Evolutionary conservation across 2,113 vertebrate genomes (phyloP).

Genomic region (Paramisgurnus dabryanus): DNA sequence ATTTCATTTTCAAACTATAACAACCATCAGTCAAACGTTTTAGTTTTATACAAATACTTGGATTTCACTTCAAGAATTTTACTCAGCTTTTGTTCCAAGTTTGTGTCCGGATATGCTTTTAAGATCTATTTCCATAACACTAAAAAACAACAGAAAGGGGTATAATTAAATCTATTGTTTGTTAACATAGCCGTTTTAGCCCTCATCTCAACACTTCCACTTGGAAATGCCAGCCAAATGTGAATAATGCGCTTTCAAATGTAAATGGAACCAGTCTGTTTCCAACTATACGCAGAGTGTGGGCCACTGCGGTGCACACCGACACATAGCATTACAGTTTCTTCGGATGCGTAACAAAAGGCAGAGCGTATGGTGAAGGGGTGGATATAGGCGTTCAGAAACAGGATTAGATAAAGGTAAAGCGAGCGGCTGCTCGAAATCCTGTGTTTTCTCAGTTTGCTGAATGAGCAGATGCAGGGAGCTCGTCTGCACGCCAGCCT

Average conservation of each 20-base stretch:
- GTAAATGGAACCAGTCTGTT: slow-evolving; percentile 64
- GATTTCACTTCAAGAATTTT: background rate
- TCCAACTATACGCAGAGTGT: slow-evolving; percentile 58
- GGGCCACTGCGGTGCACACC: slow-evolving; percentile 53
- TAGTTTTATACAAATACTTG: background rate
- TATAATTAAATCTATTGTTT: slow-evolving; percentile 57
- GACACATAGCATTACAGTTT: slow-evolving; percentile 57
- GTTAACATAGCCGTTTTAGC: slow-evolving; percentile 58
- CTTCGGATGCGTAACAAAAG: slow-evolving; percentile 64
- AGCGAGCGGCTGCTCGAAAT: slow-evolving; percentile 67
- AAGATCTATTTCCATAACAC: slow-evolving; percentile 42
- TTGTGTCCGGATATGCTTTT: slow-evolving; percentile 6
- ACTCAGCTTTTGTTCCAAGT: slow-evolving; percentile 14
- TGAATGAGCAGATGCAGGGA: slow-evolving; percentile 75
- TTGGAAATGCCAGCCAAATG: slow-evolving; percentile 66
- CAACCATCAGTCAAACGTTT: background rate
- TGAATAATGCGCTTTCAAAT: slow-evolving; percentile 71
- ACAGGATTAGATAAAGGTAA: slow-evolving; percentile 75
- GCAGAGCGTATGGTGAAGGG: slow-evolving; percentile 49
- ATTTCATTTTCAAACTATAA: too few relatives aligned
- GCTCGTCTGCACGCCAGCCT: slow-evolving; percentile 72
- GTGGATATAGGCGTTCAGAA: slow-evolving; percentile 50
- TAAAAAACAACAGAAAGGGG: background rate
- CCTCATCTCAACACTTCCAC: slow-evolving; percentile 56
- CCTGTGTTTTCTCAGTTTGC: slow-evolving; percentile 70